Base-by-base conservation (phyloP, 2,888 invertebrate species). In the Ganaspis brasiliensis region DNA sequence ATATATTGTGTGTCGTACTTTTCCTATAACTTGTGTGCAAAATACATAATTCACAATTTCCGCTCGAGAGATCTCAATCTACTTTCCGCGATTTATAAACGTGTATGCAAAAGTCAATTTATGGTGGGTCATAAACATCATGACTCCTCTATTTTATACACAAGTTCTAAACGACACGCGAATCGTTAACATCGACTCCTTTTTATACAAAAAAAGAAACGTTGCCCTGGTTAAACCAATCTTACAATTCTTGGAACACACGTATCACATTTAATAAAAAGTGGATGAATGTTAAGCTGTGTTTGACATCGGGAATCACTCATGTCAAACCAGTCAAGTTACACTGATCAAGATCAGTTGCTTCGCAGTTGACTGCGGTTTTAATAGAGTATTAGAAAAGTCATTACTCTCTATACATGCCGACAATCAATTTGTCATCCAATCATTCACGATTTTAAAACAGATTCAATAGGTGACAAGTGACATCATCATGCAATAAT, bases 321-420 rank as follows among this genome's bases (percentile, higher is more conserved):
- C 45, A 67, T n/a, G 67, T 67, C 67, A 67, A 67, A 67, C 67
- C 45, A 45, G 67, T 67, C 67, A 67, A 67, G 45, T 40, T n/a
- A 49, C 63, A 40, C n/a, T 63, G 37, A 63, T 45, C 45, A 45
- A 67, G 67, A 67, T 45, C 45, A 26, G 45, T 24, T 67, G 67
- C 40, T 67, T 67, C 26, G n/a, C 45, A 26, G 67, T 67, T 67
- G 45, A 67, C 67, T 67, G 45, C 45, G n/a, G 24, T 21, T 45
- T 24, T 63, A 45, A 63, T 63, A 45, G 63, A 45, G 67, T 45
- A 45, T 49, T 67, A 67, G 26, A 67, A 67, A 67, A 67, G 26
- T 26, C 67, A 67, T 67, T 67, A 67, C 67, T 67, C 45, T 40
- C 45, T 26, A 63, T 24, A 61, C 2, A 19, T 26, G 67, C 67